phyloP scores from a whole-genome alignment of 1,140 invertebrate species.

The Pachypeltis micranthus region DNA sequence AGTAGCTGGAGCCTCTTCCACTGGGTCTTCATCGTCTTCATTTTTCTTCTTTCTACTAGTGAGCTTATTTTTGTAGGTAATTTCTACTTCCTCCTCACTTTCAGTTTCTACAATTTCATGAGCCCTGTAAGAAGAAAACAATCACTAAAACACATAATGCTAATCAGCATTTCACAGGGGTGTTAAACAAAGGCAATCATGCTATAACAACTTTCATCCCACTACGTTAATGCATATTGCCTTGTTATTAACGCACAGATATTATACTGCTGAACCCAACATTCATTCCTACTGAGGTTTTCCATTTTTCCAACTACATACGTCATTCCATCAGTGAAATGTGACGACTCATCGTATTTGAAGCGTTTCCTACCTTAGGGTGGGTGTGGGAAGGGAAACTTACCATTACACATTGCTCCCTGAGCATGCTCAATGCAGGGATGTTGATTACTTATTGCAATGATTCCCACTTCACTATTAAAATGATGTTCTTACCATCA shows the following conservation, averaged over 20 bases:
- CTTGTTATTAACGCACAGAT: neutral
- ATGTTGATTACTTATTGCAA: too few relatives aligned
- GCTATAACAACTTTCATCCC: neutral
- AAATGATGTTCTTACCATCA: too few relatives aligned
- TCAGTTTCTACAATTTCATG: conserved; percentile 37
- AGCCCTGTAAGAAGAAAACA: conserved; percentile 16
- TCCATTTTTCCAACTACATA: neutral
- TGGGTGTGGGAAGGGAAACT: too few relatives aligned
- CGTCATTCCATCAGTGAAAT: too few relatives aligned
- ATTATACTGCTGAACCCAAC: neutral
- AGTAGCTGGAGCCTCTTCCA: conserved; percentile 31
- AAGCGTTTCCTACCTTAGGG: too few relatives aligned
- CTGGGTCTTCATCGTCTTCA: conserved; percentile 31
- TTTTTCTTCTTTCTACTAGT: conserved; percentile 28
- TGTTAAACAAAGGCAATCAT: neutral
- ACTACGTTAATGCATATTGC: neutral
- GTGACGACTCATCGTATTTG: too few relatives aligned
- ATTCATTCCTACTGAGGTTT: neutral
- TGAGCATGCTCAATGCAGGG: too few relatives aligned
- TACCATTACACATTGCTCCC: too few relatives aligned
- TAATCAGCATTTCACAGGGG: neutral
- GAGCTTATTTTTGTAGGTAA: conserved; percentile 36
- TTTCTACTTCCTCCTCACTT: conserved; percentile 35
- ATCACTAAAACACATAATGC: neutral
- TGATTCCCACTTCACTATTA: too few relatives aligned